Evolutionary conservation across 2,797 vertebrate genomes (phyloP), one percentile per base, ranked within the genome.

Genomic region (Eulemur coronatus): DNA sequence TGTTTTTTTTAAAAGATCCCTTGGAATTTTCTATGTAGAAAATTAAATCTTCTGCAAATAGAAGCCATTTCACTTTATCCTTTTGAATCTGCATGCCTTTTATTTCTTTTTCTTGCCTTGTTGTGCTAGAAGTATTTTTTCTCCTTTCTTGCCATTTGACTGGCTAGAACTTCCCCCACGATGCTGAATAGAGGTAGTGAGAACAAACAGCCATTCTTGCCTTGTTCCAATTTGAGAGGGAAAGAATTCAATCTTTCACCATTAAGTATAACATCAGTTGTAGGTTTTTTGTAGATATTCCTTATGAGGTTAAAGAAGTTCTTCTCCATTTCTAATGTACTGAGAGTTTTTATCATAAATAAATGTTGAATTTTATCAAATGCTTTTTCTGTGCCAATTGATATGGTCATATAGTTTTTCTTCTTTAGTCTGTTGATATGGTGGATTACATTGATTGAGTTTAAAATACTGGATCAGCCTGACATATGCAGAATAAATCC

Each of bases 351-450:
- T 52, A 43, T 93, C 38, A 84, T n/a, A 30, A 65, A 73, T 73
- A 89, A 80, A 52, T 75, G 30, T 70, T 90, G 75, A 85, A 55
- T 70, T 85, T 96, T 55, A 43, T 55, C 50, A 92, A 69, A 55
- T 38, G 41, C 43, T 72, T 94, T 73, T 75, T 43, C 59, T 87
- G 35, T 90, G 65, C 59, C 41, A 88, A 41, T 7, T 88, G 20
- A 82, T 81, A 65, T 20, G 41, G 78, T 67, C n/a, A 80, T 80
- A 86, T 9, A 61, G 43, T 30, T 96, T 65, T 96, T 84, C 20
- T 57, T 41, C 78, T 91, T 89, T 41, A 78, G 9, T 61, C n/a
- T 96, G 17, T 67, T 75, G 46, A 69, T 76, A 84, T 59, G 33
- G 70, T 55, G 22, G 8, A 76, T 76, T 80, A 78, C 18, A 35